Conservation (phyloP, 2,888 invertebrate genomes). For the Neoitamus cyanurus region DNA sequence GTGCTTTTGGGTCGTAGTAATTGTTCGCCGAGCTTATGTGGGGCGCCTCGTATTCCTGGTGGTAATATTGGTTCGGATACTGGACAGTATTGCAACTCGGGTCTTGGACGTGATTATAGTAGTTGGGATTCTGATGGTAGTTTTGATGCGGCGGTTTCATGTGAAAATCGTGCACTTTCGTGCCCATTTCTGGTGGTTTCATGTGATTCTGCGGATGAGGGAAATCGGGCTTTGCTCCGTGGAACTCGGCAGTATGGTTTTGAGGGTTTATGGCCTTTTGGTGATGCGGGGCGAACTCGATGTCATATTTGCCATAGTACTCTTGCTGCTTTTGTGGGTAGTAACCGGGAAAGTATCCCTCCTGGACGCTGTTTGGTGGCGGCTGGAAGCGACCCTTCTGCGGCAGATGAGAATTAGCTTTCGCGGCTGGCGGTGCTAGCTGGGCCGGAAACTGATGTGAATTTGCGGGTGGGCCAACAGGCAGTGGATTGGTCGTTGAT, state of each 20-base stretch:
- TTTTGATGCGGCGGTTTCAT: conserved; percentile 55
- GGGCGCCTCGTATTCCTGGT: conserved; percentile 58
- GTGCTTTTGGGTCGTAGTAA: conserved; percentile 63
- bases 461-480: conserved; percentile 59
- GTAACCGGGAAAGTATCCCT: conserved; percentile 61
- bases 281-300: conserved; percentile 59
- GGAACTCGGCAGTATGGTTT: conserved; percentile 60
- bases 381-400: conserved; percentile 48
- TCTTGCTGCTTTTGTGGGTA: conserved; percentile 61
- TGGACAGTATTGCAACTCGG: conserved; percentile 55
- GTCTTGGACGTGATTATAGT: conserved; percentile 62
- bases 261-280: conserved; percentile 55
- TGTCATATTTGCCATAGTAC: conserved; percentile 65
- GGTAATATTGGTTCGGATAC: conserved; percentile 58
- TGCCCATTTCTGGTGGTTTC: conserved; percentile 53
- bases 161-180: conserved; percentile 58
- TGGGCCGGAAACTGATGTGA: conserved; percentile 46
- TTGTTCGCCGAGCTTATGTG: conserved; percentile 59
- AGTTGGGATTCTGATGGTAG: conserved; percentile 59
- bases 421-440: conserved; percentile 29
- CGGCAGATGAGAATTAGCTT: conserved; percentile 20
- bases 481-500: conserved; percentile 47
- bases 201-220: conserved; percentile 52
- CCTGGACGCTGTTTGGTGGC: conserved; percentile 55
- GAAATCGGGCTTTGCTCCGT: conserved; percentile 60